Evolutionary conservation across 2,113 vertebrate species (phyloP).

Genomic region (Platysternon megacephalum): DNA sequence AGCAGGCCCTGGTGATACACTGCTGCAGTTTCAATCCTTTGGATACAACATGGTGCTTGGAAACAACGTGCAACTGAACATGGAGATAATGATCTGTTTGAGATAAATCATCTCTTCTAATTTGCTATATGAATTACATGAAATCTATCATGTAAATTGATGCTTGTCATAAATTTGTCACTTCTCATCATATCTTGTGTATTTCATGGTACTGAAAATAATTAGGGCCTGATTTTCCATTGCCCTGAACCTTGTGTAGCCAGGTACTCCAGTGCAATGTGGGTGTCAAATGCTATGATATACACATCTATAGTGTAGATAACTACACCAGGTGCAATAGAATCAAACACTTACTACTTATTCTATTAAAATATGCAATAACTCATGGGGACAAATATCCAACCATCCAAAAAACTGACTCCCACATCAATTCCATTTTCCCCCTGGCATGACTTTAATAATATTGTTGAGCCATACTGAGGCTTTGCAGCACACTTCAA

Average conservation of each 20-base stretch:
- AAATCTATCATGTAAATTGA: background rate
- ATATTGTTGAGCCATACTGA: slow-evolving; percentile 1
- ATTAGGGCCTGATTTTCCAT: background rate
- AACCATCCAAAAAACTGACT: slow-evolving; percentile 12
- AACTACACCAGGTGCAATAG: background rate
- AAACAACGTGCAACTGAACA: background rate
- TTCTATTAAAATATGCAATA: slow-evolving; percentile 35
- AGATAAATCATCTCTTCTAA: background rate
- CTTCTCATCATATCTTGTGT: background rate
- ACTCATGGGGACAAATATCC: slow-evolving; percentile 24
- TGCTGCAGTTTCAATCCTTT: background rate
- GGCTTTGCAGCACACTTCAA: background rate
- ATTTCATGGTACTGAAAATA: slow-evolving; percentile 16
- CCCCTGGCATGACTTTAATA: background rate
- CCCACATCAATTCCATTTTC: background rate
- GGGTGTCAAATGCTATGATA: background rate
- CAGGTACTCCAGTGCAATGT: background rate
- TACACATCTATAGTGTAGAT: background rate
- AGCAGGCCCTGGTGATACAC: fast-evolving
- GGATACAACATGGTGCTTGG: background rate
- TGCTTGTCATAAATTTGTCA: background rate
- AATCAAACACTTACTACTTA: background rate
- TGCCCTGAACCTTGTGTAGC: background rate
- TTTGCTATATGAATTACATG: slow-evolving; percentile 7
- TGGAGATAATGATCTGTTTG: background rate